Conservation (phyloP, 1,140 invertebrate genomes). For the Prorops nasuta region DNA sequence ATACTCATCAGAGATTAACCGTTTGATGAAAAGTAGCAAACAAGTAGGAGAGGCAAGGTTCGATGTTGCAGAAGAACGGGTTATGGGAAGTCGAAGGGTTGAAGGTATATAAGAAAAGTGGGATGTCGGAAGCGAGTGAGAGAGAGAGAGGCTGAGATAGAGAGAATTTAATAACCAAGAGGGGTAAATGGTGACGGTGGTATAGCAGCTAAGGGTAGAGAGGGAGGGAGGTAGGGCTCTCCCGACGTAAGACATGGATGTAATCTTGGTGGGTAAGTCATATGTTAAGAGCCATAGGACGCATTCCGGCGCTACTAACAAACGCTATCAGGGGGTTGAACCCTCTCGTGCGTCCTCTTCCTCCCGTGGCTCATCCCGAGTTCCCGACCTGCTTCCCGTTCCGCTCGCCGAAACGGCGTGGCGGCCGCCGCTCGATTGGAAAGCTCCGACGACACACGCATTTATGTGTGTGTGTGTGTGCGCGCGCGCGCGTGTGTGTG, state of each 20-base stretch:
- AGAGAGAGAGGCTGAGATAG: conserved; percentile 1
- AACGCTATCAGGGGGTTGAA: conserved; percentile 30
- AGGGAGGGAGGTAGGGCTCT: conserved; percentile 23
- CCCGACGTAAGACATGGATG: conserved; percentile 44
- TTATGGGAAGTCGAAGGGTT: too few species aligned
- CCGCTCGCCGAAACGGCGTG: background rate
- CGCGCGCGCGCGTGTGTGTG: too few species aligned
- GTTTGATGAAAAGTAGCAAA: too few species aligned
- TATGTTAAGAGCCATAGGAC: conserved; percentile 49
- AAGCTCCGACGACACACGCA: too few species aligned
- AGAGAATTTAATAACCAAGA: conserved; percentile 54
- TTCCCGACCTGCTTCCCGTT: conserved; percentile 1
- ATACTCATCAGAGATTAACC: too few species aligned
- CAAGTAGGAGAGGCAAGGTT: too few species aligned
- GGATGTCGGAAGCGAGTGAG: conserved; percentile 6
- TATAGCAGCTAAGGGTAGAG: background rate
- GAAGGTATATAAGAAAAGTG: too few species aligned
- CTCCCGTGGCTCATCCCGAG: conserved; percentile 17
- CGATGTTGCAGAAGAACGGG: too few species aligned
- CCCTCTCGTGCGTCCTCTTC: background rate
- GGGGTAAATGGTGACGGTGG: conserved; percentile 12
- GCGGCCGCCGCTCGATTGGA: too few species aligned
- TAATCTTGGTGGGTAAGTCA: conserved; percentile 52
- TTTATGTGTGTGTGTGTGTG: too few species aligned
- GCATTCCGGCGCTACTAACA: conserved; percentile 52